Conservation (phyloP, 2,113 vertebrate species). For the Carassius auratus region DNA sequence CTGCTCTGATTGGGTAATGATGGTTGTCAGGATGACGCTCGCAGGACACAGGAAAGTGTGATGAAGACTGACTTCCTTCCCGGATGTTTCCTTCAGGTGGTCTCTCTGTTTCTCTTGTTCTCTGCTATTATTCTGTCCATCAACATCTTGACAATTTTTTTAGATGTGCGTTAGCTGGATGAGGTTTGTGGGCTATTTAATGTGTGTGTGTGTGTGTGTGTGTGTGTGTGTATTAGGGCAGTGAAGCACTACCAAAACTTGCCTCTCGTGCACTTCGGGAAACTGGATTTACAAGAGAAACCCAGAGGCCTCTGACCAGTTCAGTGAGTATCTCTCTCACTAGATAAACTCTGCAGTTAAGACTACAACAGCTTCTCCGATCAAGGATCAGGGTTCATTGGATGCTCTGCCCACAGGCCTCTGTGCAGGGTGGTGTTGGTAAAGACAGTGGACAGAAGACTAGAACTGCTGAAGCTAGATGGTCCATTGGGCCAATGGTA, state of each 20-base stretch:
- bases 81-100: constrained; percentile 58
- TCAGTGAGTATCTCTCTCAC: constrained; percentile 58
- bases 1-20: constrained; percentile 14
- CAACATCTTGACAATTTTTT: background rate
- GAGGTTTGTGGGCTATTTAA: background rate
- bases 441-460: background rate
- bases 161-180: background rate
- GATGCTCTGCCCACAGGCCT: constrained; percentile 32
- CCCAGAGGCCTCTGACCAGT: constrained; percentile 39
- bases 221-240: constrained; percentile 52
- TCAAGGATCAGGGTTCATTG: background rate
- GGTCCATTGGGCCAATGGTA: constrained; percentile 32
- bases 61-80: constrained; percentile 62
- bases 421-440: background rate
- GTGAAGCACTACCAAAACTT: constrained; percentile 36
- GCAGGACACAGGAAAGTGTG: constrained; percentile 52
- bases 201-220: constrained; percentile 13
- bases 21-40: constrained; percentile 50
- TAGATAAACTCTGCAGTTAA: background rate
- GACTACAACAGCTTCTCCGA: background rate
- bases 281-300: constrained; percentile 63
- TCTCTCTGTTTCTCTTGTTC: background rate
- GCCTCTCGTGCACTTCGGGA: constrained; percentile 48
- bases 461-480: background rate
- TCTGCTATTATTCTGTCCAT: background rate